phyloP scores from a whole-genome alignment of 2,888 invertebrate genomes.

The Lithophane socia region DNA sequence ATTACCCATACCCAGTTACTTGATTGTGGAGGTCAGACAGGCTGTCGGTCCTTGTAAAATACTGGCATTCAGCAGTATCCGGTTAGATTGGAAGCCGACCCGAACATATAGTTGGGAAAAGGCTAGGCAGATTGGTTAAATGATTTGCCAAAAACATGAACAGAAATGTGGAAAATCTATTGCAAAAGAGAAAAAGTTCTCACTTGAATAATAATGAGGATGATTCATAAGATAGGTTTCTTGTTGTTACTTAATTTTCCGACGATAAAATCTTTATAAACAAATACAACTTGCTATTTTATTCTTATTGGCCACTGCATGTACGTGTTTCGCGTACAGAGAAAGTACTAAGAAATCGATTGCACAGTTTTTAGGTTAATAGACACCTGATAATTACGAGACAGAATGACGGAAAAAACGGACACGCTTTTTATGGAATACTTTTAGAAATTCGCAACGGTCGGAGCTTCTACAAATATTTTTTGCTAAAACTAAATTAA shows the following conservation, averaged over 20 bases:
- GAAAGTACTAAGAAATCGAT: slow-evolving; percentile 66
- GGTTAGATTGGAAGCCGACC: not conserved
- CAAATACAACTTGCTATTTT: slow-evolving; percentile 39
- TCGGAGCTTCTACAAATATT: slow-evolving; percentile 57
- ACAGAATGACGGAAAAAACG: slow-evolving; percentile 56
- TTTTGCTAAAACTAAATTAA: slow-evolving; percentile 58
- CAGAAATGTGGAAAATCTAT: slow-evolving; percentile 8
- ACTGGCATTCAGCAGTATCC: too few relatives aligned
- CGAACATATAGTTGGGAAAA: not conserved
- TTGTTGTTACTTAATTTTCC: slow-evolving; percentile 9
- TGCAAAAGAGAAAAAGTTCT: not conserved
- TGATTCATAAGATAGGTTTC: not conserved
- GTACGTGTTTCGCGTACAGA: slow-evolving; percentile 55
- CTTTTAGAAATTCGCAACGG: slow-evolving; percentile 60
- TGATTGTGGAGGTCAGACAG: not conserved
- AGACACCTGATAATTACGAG: slow-evolving; percentile 65
- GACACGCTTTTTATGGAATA: slow-evolving; percentile 61
- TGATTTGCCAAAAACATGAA: not conserved
- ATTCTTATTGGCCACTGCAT: slow-evolving; percentile 36
- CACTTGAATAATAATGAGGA: not conserved
- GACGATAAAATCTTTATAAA: slow-evolving; percentile 11
- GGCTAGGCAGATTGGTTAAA: not conserved
- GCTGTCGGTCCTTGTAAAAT: too few relatives aligned
- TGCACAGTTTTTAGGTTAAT: slow-evolving; percentile 64
- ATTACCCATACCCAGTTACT: not conserved